These are phyloP conservation scores for Lepidurus arcticus DNA, from an alignment of 1,140 invertebrate genomes.

Conservation along the genomic window DNA sequence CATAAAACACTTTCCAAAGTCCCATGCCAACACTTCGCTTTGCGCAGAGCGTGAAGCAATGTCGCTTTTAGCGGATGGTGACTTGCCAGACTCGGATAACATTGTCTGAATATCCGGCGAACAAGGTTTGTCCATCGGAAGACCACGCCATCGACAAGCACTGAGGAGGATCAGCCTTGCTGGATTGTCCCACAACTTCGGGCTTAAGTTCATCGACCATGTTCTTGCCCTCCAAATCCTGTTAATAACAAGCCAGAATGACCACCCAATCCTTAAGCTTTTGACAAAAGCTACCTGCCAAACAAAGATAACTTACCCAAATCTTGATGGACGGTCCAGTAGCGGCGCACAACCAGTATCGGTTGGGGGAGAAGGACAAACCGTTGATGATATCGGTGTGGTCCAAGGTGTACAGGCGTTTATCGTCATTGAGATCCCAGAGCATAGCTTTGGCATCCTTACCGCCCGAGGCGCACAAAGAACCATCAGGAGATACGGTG, in stretches of 20 bases:
- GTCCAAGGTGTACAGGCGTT: slow-evolving; percentile 96
- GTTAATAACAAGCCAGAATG: slow-evolving; percentile 37
- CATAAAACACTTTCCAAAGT: neutral
- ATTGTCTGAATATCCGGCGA: slow-evolving; percentile 98
- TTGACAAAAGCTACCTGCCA: neutral
- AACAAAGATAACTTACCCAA: slow-evolving; percentile 61
- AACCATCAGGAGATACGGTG: slow-evolving; percentile 98
- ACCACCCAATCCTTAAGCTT: neutral
- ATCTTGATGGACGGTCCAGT: slow-evolving; percentile 98
- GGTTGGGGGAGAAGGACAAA: slow-evolving; percentile 97
- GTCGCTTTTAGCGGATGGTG: slow-evolving; percentile 39
- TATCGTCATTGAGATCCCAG: slow-evolving; percentile 99
- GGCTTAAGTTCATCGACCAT: slow-evolving; percentile 97
- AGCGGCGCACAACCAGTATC: slow-evolving; percentile 99
- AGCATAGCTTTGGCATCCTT: slow-evolving; percentile 99
- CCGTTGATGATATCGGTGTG: slow-evolving; percentile 98
- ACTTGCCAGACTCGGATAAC: slow-evolving; percentile 99
- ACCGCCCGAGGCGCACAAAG: slow-evolving; percentile 97
- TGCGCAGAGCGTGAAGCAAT: neutral
- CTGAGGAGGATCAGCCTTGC: slow-evolving; percentile 83
- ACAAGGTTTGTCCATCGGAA: slow-evolving; percentile 96
- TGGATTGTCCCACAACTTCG: slow-evolving; percentile 67
- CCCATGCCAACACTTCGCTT: neutral
- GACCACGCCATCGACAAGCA: slow-evolving; percentile 99
- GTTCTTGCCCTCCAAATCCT: slow-evolving; percentile 98